Base-by-base conservation (phyloP, 2,113 vertebrate species). In the Xiphophorus hellerii region DNA sequence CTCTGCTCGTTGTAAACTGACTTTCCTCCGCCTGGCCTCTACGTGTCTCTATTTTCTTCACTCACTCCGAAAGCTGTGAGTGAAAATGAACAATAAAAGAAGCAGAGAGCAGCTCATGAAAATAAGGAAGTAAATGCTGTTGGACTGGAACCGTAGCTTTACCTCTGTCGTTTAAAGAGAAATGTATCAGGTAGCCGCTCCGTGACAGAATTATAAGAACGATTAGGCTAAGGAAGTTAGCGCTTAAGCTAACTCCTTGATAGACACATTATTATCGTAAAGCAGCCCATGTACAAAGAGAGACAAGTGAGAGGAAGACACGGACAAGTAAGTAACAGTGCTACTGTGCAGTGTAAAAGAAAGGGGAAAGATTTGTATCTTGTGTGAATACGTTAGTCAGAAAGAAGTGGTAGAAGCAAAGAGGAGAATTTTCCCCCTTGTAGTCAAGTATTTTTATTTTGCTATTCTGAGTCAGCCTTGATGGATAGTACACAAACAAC, bases 41-140 rank as follows among this genome's bases (percentile, higher is more conserved):
- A 71, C 0, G 82, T 84, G 87, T 84, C 83, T 84, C 83, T 82
- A 60, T 35, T 65, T 62, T 0, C 10, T 64, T 12, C 30, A 54
- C 28, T 33, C 66, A 44, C 72, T 27, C 67, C 3, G 39, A 12
- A 71, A 54, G 28, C 77, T 65, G 44, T 48, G 65, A 67, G 27
- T 48, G 63, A 67, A 27, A 88, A 92, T 85, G 82, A 58, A 76
- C 30, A 54, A 69, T 39, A 75, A 69, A 75, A 61, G 44, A 51
- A 76, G 51, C 65, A 27, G 37, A 69, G 71, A 70, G 77, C 75
- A 71, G 80, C 78, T 66, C 75, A 80, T 67, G 65, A 87, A 83
- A 93, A 94, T 33, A 88, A 84, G 94, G 93, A 95, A 94, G 94
- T 93, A 80, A 91, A 82, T 33, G 69, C 39, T n/a, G 80, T 79